Percentiles rank a stretch among this genome's conserved stretches.
Evolutionary conservation across 2,888 invertebrate species (phyloP).

Genomic region (Siphonodentalium dalli): DNA sequence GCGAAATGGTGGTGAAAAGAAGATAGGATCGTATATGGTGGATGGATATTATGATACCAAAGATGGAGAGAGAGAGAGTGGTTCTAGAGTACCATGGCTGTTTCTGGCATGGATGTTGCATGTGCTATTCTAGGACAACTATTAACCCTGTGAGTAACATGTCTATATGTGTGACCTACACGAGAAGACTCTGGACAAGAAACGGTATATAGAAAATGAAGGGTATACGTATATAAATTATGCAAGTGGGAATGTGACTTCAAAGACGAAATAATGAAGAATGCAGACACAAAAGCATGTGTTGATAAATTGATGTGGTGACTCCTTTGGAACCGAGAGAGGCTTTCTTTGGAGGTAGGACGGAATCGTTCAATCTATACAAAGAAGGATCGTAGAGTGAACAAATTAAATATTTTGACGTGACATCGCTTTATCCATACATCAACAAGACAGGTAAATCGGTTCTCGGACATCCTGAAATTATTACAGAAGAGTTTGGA

Average conservation of each 20-base stretch:
- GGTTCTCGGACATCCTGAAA: slow-evolving; percentile 39
- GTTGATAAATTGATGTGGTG: slow-evolving; percentile 22
- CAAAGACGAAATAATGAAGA: slow-evolving; percentile 18
- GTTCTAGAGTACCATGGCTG: slow-evolving; percentile 25
- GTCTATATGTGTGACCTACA: slow-evolving; percentile 22
- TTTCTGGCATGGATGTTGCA: slow-evolving; percentile 25
- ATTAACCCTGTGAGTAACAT: slow-evolving; percentile 18
- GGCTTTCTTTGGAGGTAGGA: slow-evolving; percentile 45
- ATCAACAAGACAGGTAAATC: slow-evolving; percentile 36
- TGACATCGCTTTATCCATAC: slow-evolving; percentile 44
- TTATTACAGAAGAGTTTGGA: slow-evolving; percentile 37
- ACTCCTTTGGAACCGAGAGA: slow-evolving; percentile 37
- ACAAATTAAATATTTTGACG: slow-evolving; percentile 38
- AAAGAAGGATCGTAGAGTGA: slow-evolving; percentile 27
- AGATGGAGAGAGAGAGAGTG: neutral
- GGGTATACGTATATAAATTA: slow-evolving; percentile 28
- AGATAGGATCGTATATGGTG: slow-evolving; percentile 22
- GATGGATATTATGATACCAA: slow-evolving; percentile 11
- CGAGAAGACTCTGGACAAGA: slow-evolving; percentile 16
- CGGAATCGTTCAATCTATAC: slow-evolving; percentile 38
- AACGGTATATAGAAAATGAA: slow-evolving; percentile 9
- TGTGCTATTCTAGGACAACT: slow-evolving; percentile 11
- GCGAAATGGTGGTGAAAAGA: slow-evolving; percentile 17
- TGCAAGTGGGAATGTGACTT: slow-evolving; percentile 41
- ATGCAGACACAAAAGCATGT: slow-evolving; percentile 20